Evolutionary conservation across 1,140 invertebrate species (phyloP).

Genomic region (Drosophila persimilis): DNA sequence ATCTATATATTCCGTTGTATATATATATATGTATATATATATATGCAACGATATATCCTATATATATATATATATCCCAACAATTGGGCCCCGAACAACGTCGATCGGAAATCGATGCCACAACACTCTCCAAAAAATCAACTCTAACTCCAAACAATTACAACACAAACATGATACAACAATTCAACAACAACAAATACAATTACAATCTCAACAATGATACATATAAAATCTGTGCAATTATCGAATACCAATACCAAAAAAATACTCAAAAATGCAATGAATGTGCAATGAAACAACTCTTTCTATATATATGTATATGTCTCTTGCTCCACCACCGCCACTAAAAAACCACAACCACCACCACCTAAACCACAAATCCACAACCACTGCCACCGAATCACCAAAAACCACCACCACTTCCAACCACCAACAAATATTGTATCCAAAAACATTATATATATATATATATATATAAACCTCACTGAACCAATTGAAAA

Average conservation of each 20-base stretch:
- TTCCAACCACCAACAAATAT: slow-evolving; percentile 28
- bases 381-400: slow-evolving; percentile 30
- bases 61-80: slow-evolving; percentile 7
- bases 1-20: slow-evolving; percentile 2
- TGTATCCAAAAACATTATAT: slow-evolving; percentile 28
- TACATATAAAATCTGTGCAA: slow-evolving; percentile 36
- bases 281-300: slow-evolving; percentile 45
- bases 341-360: slow-evolving; percentile 22
- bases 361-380: slow-evolving; percentile 15
- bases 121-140: slow-evolving; percentile 7
- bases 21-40: slow-evolving; percentile 35
- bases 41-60: slow-evolving; percentile 13
- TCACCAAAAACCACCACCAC: slow-evolving; percentile 25
- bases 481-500: slow-evolving; percentile 27
- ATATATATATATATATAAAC: slow-evolving; percentile 26
- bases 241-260: slow-evolving; percentile 8
- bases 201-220: slow-evolving; percentile 9
- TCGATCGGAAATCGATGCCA: slow-evolving; percentile 25
- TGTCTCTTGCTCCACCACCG: slow-evolving; percentile 29
- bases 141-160: slow-evolving; percentile 35
- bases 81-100: neutral
- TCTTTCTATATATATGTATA: slow-evolving; percentile 39
- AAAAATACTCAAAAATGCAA: slow-evolving; percentile 41
- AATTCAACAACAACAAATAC: slow-evolving; percentile 24
- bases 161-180: slow-evolving; percentile 14